Conservation (phyloP, 2,113 vertebrate species). For the Neodon shergylaensis region DNA sequence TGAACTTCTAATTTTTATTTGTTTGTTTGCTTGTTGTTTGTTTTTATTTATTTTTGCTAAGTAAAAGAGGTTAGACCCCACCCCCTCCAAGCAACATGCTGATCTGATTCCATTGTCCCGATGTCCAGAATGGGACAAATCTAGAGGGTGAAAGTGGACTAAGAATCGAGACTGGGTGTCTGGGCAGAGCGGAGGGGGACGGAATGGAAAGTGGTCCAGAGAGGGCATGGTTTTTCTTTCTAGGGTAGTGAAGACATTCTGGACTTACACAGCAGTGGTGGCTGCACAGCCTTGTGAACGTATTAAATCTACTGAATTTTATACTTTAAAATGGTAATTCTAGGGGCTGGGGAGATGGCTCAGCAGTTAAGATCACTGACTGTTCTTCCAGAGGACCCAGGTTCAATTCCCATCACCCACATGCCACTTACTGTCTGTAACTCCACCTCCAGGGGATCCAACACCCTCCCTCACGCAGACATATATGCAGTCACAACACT, state of each 20-base stretch:
- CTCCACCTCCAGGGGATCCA: background rate
- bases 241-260: background rate
- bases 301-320: background rate
- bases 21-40: background rate
- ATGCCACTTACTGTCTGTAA: background rate
- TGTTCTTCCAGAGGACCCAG: background rate
- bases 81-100: background rate
- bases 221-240: background rate
- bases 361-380: background rate
- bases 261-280: background rate
- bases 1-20: background rate
- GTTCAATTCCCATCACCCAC: background rate
- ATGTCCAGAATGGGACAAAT: background rate
- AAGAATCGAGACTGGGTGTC: background rate
- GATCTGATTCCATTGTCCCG: background rate
- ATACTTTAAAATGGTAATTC: constrained; percentile 12
- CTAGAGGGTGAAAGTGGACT: background rate
- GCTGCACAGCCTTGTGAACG: background rate
- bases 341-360: too few relatives aligned
- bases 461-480: background rate
- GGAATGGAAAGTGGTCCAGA: background rate
- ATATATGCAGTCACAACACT: background rate
- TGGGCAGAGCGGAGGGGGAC: background rate
- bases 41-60: background rate
- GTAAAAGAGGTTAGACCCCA: background rate